Base-by-base conservation (phyloP, 1,140 invertebrate genomes). In the Leptinotarsa texana region DNA sequence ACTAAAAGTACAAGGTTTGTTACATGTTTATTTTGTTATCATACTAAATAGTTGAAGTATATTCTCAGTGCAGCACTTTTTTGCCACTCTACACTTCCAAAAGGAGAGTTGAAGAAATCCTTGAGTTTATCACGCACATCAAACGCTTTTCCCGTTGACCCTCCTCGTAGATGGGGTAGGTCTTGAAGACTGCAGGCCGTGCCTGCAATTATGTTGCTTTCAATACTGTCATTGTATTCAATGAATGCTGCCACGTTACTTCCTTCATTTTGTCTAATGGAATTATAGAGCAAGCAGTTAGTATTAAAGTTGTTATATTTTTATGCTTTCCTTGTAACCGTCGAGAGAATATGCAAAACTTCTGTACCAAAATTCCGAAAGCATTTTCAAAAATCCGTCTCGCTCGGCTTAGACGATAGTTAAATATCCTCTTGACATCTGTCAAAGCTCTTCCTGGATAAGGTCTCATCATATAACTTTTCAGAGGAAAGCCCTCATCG, bases 401-500 rank as follows among this genome's bases (percentile, higher is more conserved):
- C 48, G 15, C 68, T 70, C 68, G 0, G 27, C 68, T 49, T 21
- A 49, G 27, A 15, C 68, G 42, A 27, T 70, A 70, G 48, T 70
- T 70, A 48, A 70, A 70, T 5, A 86, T 80, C 66, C 82, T 78
- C 78, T 86, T 78, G 17, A 74, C 65, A 8, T 74, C 63, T 66
- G 62, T 74, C 21, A 83, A 72, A 49, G 80, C 17, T 51, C 62
- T 77, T 24, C 78, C 78, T 63, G 79, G 77, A 75, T 82, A 88
- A 65, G 86, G 86, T 74, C 84, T 86, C 78, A 87, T 79, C 71
- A 88, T 69, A 72, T 84, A 78, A 17, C 57, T 69, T 65, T 80
- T 80, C 51, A 88, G 71, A n/a, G 84, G 80, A 79, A 87, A 88
- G 42, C 84, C 86, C 47, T 85, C 85, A 79, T 88, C 86, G 17